Evolutionary conservation across 2,888 invertebrate genomes (phyloP).

Genomic region (Drymonia ruficornis): DNA sequence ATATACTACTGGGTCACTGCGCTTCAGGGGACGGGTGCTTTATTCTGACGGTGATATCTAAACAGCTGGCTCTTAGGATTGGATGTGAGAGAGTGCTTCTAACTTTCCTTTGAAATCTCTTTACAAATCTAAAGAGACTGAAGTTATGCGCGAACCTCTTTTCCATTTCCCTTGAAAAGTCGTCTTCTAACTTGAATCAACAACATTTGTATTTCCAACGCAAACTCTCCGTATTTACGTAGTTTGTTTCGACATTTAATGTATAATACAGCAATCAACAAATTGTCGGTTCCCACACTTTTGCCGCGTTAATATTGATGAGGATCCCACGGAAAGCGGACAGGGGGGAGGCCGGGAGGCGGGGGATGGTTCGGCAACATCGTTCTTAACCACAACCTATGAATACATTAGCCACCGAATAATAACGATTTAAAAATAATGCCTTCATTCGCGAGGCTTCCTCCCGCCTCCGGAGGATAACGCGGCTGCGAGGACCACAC

Average conservation of each 20-base stretch:
- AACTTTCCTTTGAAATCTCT: too few relatives aligned
- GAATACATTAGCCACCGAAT: slow-evolving; percentile 49
- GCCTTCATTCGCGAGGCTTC: slow-evolving; percentile 32
- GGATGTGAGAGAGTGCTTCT: too few relatives aligned
- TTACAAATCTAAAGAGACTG: too few relatives aligned
- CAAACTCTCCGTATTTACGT: not conserved
- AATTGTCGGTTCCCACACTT: slow-evolving; percentile 38
- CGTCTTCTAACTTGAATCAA: not conserved
- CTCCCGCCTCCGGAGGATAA: slow-evolving; percentile 9
- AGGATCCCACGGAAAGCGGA: slow-evolving; percentile 25
- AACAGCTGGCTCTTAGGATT: too few relatives aligned
- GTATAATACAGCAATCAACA: slow-evolving; percentile 44
- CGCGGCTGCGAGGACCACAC: not conserved
- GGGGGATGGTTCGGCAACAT: slow-evolving; percentile 7
- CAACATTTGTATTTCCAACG: not conserved
- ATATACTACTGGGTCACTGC: too few relatives aligned
- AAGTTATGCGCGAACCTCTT: not conserved
- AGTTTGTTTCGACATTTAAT: not conserved
- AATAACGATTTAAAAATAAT: slow-evolving; percentile 46
- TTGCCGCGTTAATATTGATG: slow-evolving; percentile 46
- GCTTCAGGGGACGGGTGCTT: too few relatives aligned
- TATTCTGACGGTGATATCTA: too few relatives aligned
- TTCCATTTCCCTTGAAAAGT: not conserved
- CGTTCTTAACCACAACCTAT: slow-evolving; percentile 48
- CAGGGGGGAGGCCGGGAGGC: not conserved